A percentile compares a stretch with the other conserved stretches of the same genome.
Evolutionary conservation across 2,888 invertebrate genomes (phyloP).

Genomic region (Megalurothrips usitatus): DNA sequence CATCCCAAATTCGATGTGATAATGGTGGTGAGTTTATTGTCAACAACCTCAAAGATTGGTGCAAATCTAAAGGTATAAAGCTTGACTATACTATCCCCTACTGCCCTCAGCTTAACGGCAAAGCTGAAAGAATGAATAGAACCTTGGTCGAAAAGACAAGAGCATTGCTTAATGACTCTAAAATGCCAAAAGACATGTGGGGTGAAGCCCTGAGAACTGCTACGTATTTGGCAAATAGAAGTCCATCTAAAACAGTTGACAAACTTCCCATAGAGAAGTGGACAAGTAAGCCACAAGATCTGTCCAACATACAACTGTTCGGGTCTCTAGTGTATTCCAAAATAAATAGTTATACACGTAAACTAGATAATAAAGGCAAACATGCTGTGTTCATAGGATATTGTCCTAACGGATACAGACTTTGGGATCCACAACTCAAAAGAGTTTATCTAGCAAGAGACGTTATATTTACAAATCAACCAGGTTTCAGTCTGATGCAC

Average conservation of each 20-base stretch:
- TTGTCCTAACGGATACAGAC: not conserved
- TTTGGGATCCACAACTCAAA: not conserved
- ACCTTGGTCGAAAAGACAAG: not conserved
- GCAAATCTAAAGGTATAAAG: not conserved
- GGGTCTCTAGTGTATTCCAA: too few relatives aligned
- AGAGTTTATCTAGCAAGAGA: not conserved
- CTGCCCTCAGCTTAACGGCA: too few relatives aligned
- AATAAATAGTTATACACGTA: not conserved
- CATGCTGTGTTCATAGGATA: slow-evolving; percentile 3
- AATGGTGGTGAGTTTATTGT: not conserved
- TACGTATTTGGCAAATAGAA: not conserved
- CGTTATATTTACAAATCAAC: slow-evolving; percentile 10
- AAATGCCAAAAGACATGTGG: not conserved
- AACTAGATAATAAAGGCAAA: not conserved
- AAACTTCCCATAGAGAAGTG: not conserved
- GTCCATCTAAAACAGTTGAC: not conserved
- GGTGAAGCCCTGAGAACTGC: not conserved
- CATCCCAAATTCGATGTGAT: not conserved
- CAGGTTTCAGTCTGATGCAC: not conserved
- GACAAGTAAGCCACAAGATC: not conserved
- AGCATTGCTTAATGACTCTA: not conserved
- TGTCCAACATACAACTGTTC: too few relatives aligned
- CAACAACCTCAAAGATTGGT: not conserved
- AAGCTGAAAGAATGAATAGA: not conserved
- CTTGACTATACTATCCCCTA: not conserved